Evolutionary conservation across 2,888 invertebrate genomes (phyloP).

Genomic region (Lomographa bimaculata): DNA sequence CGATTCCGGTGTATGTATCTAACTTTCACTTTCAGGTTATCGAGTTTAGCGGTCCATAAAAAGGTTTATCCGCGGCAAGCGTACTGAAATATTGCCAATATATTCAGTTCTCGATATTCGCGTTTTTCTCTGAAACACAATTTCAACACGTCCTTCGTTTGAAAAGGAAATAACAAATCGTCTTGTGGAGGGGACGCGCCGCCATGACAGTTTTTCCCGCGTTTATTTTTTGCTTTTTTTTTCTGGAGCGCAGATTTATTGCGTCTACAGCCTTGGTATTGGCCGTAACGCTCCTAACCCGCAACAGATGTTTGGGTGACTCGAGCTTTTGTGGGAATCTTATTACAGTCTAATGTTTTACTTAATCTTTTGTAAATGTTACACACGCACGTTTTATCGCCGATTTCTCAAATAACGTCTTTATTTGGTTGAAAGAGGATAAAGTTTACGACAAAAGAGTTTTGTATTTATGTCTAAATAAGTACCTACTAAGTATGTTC

Average conservation of each 20-base stretch:
- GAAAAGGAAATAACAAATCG: slow-evolving; percentile 51
- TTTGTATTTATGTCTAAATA: too few species aligned
- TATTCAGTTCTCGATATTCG: slow-evolving; percentile 35
- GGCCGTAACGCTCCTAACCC: slow-evolving; percentile 34
- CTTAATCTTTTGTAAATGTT: slow-evolving; percentile 23
- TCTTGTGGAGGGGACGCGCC: slow-evolving; percentile 33
- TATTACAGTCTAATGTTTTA: slow-evolving; percentile 33
- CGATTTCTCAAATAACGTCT: slow-evolving; percentile 4
- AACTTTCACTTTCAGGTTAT: slow-evolving; percentile 14
- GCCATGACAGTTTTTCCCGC: slow-evolving; percentile 48
- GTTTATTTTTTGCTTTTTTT: slow-evolving; percentile 40
- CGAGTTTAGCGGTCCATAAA: slow-evolving; percentile 17
- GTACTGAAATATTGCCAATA: slow-evolving; percentile 31
- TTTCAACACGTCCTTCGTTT: slow-evolving; percentile 37
- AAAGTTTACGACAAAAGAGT: too few species aligned
- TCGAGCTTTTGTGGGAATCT: slow-evolving; percentile 30
- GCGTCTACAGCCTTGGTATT: slow-evolving; percentile 48
- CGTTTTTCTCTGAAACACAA: slow-evolving; percentile 33
- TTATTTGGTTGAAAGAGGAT: too few species aligned
- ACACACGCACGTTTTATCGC: slow-evolving; percentile 13
- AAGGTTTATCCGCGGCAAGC: slow-evolving; percentile 20
- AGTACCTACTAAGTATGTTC: too few species aligned
- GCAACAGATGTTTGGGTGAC: slow-evolving; percentile 54
- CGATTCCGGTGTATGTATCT: slow-evolving; percentile 4
- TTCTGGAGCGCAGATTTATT: slow-evolving; percentile 53